Base-by-base conservation (phyloP, 1,140 invertebrate genomes). In the Druon quercuslanigerum region DNA sequence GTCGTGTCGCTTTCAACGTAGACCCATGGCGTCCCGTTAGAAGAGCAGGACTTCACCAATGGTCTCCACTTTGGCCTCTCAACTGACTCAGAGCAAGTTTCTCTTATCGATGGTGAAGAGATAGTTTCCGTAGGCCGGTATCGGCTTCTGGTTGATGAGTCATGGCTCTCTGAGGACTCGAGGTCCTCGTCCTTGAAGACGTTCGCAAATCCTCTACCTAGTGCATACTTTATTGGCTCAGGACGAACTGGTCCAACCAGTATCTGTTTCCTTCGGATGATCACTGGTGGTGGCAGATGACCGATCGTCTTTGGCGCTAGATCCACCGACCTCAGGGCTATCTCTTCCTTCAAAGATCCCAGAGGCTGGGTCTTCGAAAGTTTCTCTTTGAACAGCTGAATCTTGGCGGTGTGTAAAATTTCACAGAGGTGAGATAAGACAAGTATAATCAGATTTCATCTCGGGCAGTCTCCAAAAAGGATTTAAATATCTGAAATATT, bases 221-320 rank as follows among this genome's bases (percentile, higher is more conserved):
- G 16, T 75, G 78, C 20, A 80, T 51, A 57, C 79, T 84, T 75
- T 73, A 81, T 50, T 60, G 78, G n/a, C 12, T 73, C 71, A 12
- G 75, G 71, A 51, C 19, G 51, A 74, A 13, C 40, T 9, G 1
- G 13, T 79, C 80, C 0, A 71, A 77, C 25, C 50, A 72, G 60
- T 3, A 89, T 87, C 50, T 88, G 87, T 71, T 88, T 89, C 51
- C 87, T 83, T 17, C 87, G 87, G 71, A 89, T 89, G 76, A 87
- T 83, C 81, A 89, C 87, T 60, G 87, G 87, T 25, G 87, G 87
- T 71, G 87, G 87, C 57, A 85, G 78, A 78, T 81, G 86, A 79
- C 78, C 60, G 51, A 78, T 46, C 13, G 73, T 50, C 73, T 76
- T 76, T 54, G 76, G 79, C 79, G 87, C 75, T 77, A 79, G 74